These are phyloP conservation scores for Ypsolopha scabrella DNA, from an alignment of 2,888 invertebrate genomes.

Conservation along the genomic window DNA sequence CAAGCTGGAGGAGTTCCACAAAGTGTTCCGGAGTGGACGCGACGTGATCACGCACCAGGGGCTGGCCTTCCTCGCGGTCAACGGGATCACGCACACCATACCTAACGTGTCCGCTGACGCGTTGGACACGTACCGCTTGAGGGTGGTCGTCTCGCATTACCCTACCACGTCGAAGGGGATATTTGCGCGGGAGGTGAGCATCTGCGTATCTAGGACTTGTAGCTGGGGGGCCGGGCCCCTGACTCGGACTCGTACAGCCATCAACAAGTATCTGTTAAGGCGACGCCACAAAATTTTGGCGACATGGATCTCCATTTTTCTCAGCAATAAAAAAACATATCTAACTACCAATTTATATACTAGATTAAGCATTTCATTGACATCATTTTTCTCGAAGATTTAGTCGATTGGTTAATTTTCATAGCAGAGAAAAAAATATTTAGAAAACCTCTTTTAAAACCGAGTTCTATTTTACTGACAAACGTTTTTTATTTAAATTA, in stretches of 20 bases:
- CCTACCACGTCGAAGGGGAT: conserved; percentile 50
- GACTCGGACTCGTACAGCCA: not conserved
- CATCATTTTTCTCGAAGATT: not conserved
- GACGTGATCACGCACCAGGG: conserved; percentile 72
- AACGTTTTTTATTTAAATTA: too few species aligned
- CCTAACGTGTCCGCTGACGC: conserved; percentile 60
- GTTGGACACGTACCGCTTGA: conserved; percentile 57
- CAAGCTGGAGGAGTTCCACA: conserved; percentile 80
- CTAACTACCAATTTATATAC: too few species aligned
- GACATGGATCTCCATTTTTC: too few species aligned
- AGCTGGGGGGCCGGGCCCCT: too few species aligned
- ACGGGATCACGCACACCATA: conserved; percentile 74
- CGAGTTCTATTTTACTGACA: too few species aligned
- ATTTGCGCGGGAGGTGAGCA: conserved; percentile 53
- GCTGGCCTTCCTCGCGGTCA: conserved; percentile 80
- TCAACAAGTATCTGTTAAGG: not conserved
- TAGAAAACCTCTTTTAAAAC: too few species aligned
- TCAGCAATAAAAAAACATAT: too few species aligned
- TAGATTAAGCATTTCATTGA: too few species aligned
- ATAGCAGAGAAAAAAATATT: too few species aligned
- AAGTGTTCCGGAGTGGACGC: conserved; percentile 76
- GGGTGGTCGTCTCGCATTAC: conserved; percentile 80
- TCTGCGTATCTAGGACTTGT: too few species aligned
- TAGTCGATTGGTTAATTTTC: not conserved
- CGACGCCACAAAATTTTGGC: too few species aligned